Percentiles rank a stretch among this genome's conserved stretches.
Evolutionary conservation across 2,797 vertebrate species (phyloP).

Genomic region (Graptemys geographica): DNA sequence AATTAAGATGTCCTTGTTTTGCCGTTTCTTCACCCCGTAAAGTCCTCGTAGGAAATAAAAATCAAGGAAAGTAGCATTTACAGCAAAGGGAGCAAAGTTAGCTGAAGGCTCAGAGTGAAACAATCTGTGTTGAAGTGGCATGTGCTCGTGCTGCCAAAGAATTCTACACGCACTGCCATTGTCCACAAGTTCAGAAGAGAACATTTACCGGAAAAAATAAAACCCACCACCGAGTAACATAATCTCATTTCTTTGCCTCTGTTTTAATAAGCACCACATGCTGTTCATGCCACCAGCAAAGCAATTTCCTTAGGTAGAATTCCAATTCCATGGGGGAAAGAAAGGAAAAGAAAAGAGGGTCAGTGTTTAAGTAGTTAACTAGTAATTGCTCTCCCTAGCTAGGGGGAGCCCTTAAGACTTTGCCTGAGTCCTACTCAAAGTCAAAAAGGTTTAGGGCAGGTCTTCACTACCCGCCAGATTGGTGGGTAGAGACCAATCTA

Average conservation of each 20-base stretch:
- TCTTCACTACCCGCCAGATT: no score
- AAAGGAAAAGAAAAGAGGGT: accelerated
- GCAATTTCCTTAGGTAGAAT: background rate
- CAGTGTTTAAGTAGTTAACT: background rate
- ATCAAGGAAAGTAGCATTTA: background rate
- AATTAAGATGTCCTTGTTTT: background rate
- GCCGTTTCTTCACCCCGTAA: slow-evolving; percentile 16
- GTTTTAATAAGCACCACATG: background rate
- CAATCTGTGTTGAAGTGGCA: background rate
- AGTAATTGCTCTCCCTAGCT: accelerated
- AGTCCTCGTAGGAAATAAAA: slow-evolving; percentile 8
- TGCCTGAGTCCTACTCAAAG: background rate
- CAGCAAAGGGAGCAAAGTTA: background rate
- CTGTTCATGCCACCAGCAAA: background rate
- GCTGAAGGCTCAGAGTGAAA: background rate
- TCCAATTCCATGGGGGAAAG: background rate
- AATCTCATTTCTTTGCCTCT: background rate
- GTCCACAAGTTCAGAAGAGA: background rate
- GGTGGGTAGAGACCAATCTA: no score
- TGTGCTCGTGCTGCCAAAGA: background rate
- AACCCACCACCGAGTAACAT: background rate
- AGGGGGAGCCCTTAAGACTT: background rate
- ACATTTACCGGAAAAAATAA: background rate
- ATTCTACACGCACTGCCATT: background rate
- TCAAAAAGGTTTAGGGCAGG: background rate